These are phyloP conservation scores for Cataglyphis albicans DNA, from an alignment of 2,888 invertebrate genomes.

Conservation along the genomic window DNA sequence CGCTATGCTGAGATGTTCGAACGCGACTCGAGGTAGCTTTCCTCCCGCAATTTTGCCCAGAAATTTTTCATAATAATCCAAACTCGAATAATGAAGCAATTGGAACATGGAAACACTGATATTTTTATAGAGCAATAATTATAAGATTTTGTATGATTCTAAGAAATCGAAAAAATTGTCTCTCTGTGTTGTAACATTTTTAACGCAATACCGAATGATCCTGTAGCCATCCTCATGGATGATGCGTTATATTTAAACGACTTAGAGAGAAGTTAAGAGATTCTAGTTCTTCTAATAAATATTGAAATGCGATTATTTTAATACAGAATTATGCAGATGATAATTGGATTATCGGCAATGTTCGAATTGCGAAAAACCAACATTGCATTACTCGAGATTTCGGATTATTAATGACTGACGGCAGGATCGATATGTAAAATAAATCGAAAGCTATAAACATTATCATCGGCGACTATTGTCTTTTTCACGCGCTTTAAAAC, in stretches of 20 bases:
- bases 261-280: slow-evolving; percentile 34
- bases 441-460: neutral
- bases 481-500: slow-evolving; percentile 21
- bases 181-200: slow-evolving; percentile 27
- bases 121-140: slow-evolving; percentile 55
- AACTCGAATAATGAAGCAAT: slow-evolving; percentile 35
- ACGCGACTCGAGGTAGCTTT: neutral
- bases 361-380: neutral
- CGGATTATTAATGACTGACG: slow-evolving; percentile 15
- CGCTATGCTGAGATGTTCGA: neutral
- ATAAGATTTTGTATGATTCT: slow-evolving; percentile 38
- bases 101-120: slow-evolving; percentile 30
- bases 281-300: slow-evolving; percentile 36
- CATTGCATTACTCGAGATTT: slow-evolving; percentile 27
- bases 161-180: slow-evolving; percentile 21
- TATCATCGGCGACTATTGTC: slow-evolving; percentile 18
- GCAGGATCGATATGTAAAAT: neutral
- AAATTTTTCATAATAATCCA: slow-evolving; percentile 16
- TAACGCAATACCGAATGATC: neutral
- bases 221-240: slow-evolving; percentile 10
- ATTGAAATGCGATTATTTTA: slow-evolving; percentile 34
- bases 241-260: slow-evolving; percentile 24
- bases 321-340: slow-evolving; percentile 12
- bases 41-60: neutral
- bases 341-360: slow-evolving; percentile 15